Evolutionary conservation across 2,888 invertebrate genomes (phyloP).

Genomic region (Caenorhabditis virilis): DNA sequence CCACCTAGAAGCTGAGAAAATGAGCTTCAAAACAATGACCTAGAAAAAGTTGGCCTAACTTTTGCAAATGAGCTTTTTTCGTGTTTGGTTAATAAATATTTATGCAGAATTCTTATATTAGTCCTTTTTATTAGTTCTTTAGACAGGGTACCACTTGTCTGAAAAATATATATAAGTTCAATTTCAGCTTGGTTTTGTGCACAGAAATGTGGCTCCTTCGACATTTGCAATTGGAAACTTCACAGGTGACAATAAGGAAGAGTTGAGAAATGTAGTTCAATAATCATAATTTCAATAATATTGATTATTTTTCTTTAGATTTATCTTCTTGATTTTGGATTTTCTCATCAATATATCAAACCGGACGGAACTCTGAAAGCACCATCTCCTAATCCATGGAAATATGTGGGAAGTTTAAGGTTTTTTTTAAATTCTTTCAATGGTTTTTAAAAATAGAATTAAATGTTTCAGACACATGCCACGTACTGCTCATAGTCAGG

Average conservation of each 20-base stretch:
- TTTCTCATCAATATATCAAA: constrained; percentile 40
- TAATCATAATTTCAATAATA: too few relatives aligned
- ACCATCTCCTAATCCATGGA: constrained; percentile 43
- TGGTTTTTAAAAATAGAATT: too few relatives aligned
- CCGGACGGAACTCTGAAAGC: constrained; percentile 41
- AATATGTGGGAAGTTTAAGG: constrained; percentile 40
- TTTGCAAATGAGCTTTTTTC: too few relatives aligned
- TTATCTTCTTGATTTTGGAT: constrained; percentile 49
- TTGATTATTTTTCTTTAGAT: constrained; percentile 21
- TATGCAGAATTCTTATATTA: too few relatives aligned
- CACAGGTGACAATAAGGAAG: constrained; percentile 24
- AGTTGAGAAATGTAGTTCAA: constrained; percentile 36
- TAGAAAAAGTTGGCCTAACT: too few relatives aligned
- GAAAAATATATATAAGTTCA: too few relatives aligned
- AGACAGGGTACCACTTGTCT: too few relatives aligned
- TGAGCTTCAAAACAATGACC: too few relatives aligned
- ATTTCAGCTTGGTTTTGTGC: constrained; percentile 37
- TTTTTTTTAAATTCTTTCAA: too few relatives aligned
- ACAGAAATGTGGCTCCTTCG: constrained; percentile 46
- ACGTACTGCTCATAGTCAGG: constrained; percentile 28
- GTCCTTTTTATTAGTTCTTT: too few relatives aligned
- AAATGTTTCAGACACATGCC: constrained; percentile 43
- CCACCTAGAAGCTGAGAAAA: too few relatives aligned
- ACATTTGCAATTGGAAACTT: constrained; percentile 45
- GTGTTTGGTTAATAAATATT: too few relatives aligned